Percentiles rank a stretch among this genome's conserved stretches.
Evolutionary conservation across 1,140 invertebrate genomes (phyloP).

Genomic region (Zaprionus ornatus): DNA sequence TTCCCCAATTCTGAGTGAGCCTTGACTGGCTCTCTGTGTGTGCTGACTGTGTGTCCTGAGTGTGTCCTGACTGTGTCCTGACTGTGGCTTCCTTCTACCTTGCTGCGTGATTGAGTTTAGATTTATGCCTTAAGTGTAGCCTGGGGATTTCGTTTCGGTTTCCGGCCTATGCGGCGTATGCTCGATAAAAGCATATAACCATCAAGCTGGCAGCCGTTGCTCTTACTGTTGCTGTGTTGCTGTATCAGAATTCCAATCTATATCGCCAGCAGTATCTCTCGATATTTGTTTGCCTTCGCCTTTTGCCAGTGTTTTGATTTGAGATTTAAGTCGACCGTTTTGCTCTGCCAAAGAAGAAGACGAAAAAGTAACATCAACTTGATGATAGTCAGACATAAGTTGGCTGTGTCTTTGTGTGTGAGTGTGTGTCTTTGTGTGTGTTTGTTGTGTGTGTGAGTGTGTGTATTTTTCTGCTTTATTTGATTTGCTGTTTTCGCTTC

Average conservation of each 20-base stretch:
- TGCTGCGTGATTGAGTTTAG: slow-evolving; percentile 70
- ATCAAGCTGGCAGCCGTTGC: neutral
- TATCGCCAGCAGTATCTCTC: slow-evolving; percentile 1
- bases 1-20: too few species aligned
- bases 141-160: slow-evolving; percentile 54
- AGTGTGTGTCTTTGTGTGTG: neutral
- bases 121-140: slow-evolving; percentile 78
- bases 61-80: neutral
- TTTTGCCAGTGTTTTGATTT: slow-evolving; percentile 44
- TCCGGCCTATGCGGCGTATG: slow-evolving; percentile 50
- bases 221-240: neutral
- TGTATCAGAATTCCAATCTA: slow-evolving; percentile 6
- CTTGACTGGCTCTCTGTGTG: too few species aligned
- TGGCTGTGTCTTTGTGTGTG: neutral
- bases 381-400: neutral
- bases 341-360: slow-evolving; percentile 9
- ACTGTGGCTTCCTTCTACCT: slow-evolving; percentile 20
- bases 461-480: slow-evolving; percentile 42
- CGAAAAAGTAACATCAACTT: slow-evolving; percentile 27
- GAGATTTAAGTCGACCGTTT: slow-evolving; percentile 20
- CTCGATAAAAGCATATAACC: slow-evolving; percentile 5
- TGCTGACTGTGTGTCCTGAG: too few species aligned
- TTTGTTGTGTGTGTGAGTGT: neutral
- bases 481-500: slow-evolving; percentile 53
- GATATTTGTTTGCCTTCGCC: slow-evolving; percentile 29